phyloP scores from a whole-genome alignment of 37 sponge, comb jelly and placozoan genomes.

The Corticium candelabrum region DNA sequence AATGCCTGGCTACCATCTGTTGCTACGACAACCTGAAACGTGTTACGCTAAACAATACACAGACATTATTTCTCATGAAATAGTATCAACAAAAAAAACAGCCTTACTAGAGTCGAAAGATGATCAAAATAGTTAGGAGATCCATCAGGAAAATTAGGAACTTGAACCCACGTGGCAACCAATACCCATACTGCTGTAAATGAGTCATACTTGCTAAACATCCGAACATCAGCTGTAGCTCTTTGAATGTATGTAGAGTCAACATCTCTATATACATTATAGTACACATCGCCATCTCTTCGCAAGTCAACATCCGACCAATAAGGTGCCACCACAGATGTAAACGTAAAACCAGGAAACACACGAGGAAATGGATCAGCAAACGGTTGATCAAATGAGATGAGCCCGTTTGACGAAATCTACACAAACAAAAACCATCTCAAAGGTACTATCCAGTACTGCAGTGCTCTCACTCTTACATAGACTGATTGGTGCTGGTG shows the following conservation, averaged over 20 bases:
- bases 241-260: background rate
- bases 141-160: background rate
- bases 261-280: conserved; percentile 16
- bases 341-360: conserved; percentile 20
- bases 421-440: conserved; percentile 2
- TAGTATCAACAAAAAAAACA: background rate
- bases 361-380: conserved; percentile 20
- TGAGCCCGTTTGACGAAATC: conserved; percentile 37
- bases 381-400: conserved; percentile 30
- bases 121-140: background rate
- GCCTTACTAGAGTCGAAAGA: background rate
- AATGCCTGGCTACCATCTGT: conserved; percentile 45
- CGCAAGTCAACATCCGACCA: conserved; percentile 45
- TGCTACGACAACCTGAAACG: conserved; percentile 54
- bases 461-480: background rate
- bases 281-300: conserved; percentile 21
- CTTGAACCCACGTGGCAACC: conserved; percentile 16
- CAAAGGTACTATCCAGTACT: too few relatives aligned
- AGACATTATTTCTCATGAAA: background rate
- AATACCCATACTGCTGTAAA: conserved; percentile 8
- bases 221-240: background rate
- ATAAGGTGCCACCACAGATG: conserved; percentile 32
- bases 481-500: background rate
- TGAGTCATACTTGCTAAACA: background rate
- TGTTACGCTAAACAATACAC: conserved; percentile 19